Evolutionary conservation across 2,888 invertebrate genomes (phyloP).

Genomic region (Cheilosia scutellata): DNA sequence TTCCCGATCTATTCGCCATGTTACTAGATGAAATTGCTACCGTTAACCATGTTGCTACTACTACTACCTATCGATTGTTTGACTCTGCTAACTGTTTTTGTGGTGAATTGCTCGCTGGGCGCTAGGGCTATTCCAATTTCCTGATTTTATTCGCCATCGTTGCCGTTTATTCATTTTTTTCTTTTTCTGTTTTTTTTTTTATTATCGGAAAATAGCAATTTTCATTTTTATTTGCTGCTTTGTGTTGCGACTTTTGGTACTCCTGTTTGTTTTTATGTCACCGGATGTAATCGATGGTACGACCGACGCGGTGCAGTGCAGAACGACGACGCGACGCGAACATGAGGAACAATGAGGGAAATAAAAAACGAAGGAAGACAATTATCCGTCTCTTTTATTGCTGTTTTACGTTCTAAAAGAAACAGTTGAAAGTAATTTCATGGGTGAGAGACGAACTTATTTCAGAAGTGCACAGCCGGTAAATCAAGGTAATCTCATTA

Average conservation of each 20-base stretch:
- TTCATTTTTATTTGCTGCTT: slow-evolving; percentile 41
- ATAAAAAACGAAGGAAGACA: slow-evolving; percentile 33
- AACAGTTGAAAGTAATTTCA: slow-evolving; percentile 57
- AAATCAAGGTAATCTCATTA: slow-evolving; percentile 49
- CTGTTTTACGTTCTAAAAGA: slow-evolving; percentile 3
- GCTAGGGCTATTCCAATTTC: slow-evolving; percentile 39
- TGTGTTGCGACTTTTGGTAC: slow-evolving; percentile 28
- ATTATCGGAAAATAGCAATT: slow-evolving; percentile 40
- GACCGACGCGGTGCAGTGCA: neutral
- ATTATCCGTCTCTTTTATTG: slow-evolving; percentile 27
- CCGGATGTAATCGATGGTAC: slow-evolving; percentile 53
- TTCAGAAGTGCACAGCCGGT: slow-evolving; percentile 23
- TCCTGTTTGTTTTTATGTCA: slow-evolving; percentile 26
- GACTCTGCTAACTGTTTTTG: slow-evolving; percentile 30
- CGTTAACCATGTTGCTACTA: slow-evolving; percentile 1
- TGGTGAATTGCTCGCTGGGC: slow-evolving; percentile 21
- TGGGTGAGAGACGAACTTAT: slow-evolving; percentile 42
- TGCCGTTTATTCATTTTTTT: neutral
- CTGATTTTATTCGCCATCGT: slow-evolving; percentile 5
- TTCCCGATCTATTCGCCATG: slow-evolving; percentile 4
- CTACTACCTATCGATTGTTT: slow-evolving; percentile 20
- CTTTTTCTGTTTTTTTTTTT: neutral
- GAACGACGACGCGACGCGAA: neutral
- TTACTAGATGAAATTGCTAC: slow-evolving; percentile 45
- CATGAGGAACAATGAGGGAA: slow-evolving; percentile 28